Evolutionary conservation across 2,113 vertebrate species (phyloP).

Genomic region (Carettochelys insculpta): DNA sequence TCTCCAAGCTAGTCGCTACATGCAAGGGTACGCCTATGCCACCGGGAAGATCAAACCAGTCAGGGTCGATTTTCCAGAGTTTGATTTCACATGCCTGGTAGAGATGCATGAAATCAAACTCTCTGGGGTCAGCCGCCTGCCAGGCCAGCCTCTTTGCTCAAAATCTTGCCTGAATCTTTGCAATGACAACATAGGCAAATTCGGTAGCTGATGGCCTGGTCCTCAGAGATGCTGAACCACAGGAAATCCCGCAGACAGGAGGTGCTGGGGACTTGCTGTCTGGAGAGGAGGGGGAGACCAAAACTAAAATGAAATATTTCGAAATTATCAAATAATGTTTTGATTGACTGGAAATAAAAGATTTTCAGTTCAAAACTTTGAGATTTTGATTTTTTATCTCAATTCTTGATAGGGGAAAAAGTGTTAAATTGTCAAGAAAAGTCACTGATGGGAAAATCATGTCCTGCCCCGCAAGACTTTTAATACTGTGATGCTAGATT

Average conservation of each 20-base stretch:
- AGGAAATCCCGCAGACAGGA: not conserved
- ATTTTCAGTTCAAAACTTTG: not conserved
- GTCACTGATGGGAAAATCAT: not conserved
- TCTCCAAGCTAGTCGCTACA: rapidly evolving
- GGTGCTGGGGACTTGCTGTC: not conserved
- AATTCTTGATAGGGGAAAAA: not conserved
- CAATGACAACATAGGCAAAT: not conserved
- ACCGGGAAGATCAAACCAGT: too few species aligned
- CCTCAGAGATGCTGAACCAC: not conserved
- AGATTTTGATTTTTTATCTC: not conserved
- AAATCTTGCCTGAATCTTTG: not conserved
- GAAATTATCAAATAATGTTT: not conserved
- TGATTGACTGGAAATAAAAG: too few species aligned
- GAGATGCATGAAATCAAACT: too few species aligned
- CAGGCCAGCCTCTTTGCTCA: not conserved
- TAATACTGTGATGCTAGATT: not conserved
- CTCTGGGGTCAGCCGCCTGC: too few species aligned
- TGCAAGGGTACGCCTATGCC: too few species aligned
- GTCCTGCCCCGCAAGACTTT: not conserved
- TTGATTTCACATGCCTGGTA: too few species aligned
- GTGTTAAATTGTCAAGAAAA: not conserved
- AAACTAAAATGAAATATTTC: not conserved
- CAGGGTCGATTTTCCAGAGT: too few species aligned
- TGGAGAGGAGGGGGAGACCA: not conserved
- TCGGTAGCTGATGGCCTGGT: not conserved